A percentile compares a stretch with the other conserved stretches of the same genome.
These are phyloP conservation scores for Craniophora ligustri DNA, from an alignment of 2,888 invertebrate genomes.

Conservation along the genomic window DNA sequence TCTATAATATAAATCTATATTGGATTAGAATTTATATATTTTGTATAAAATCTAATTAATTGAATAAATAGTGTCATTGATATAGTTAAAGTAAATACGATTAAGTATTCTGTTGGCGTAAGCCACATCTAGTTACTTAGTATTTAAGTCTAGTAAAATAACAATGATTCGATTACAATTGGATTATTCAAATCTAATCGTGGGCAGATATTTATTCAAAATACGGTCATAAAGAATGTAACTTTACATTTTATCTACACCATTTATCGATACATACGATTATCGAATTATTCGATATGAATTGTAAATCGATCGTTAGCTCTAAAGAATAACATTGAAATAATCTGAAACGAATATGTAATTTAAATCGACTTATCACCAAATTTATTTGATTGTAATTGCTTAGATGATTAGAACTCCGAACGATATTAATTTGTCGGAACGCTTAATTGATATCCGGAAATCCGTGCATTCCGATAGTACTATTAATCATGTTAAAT, in stretches of 20 bases:
- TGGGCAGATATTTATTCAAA: constrained; percentile 65
- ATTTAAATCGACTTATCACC: constrained; percentile 22
- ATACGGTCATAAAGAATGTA: constrained; percentile 52
- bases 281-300: constrained; percentile 28
- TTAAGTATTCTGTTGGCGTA: not conserved
- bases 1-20: too few species aligned
- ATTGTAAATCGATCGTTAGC: constrained; percentile 33
- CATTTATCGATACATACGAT: constrained; percentile 29
- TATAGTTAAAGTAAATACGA: too few species aligned
- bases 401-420: constrained; percentile 13
- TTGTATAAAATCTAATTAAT: too few species aligned
- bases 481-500: constrained; percentile 19
- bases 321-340: constrained; percentile 37
- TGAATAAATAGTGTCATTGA: too few species aligned
- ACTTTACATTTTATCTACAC: constrained; percentile 27
- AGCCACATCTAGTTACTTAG: constrained; percentile 27
- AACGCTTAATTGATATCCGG: constrained; percentile 31
- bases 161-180: constrained; percentile 71
- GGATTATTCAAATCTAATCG: constrained; percentile 77
- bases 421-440: constrained; percentile 12
- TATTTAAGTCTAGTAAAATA: constrained; percentile 37
- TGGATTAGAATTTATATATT: too few species aligned
- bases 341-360: constrained; percentile 20
- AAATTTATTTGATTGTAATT: constrained; percentile 41
- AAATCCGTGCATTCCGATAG: constrained; percentile 33